Evolutionary conservation across 2,888 invertebrate genomes (phyloP).

Genomic region (Lepeophtheirus nordmannii): DNA sequence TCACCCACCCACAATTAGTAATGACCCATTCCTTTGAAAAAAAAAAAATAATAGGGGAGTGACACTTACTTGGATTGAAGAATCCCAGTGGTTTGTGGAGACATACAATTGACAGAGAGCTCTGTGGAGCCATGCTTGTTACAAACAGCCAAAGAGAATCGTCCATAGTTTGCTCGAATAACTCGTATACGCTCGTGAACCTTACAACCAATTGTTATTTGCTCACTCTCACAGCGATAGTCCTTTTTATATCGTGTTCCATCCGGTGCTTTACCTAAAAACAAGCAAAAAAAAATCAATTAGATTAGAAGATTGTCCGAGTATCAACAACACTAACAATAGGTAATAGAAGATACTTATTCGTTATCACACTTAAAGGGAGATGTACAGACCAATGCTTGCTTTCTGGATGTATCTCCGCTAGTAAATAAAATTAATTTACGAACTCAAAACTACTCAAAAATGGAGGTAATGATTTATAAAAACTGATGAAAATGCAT

Average conservation of each 20-base stretch:
- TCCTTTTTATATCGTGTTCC: conserved; percentile 68
- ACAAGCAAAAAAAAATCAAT: neutral
- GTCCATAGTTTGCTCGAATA: conserved; percentile 80
- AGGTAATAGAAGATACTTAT: too few relatives aligned
- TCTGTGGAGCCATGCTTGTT: conserved; percentile 86
- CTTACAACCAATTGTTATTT: conserved; percentile 67
- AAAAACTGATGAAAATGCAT: too few relatives aligned
- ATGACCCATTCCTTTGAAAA: too few relatives aligned
- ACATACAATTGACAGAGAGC: conserved; percentile 91
- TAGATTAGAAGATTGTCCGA: neutral
- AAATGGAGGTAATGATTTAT: too few relatives aligned
- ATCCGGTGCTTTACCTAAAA: conserved; percentile 39
- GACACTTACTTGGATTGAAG: conserved; percentile 60
- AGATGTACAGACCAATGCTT: too few relatives aligned
- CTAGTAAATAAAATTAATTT: too few relatives aligned
- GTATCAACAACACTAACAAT: neutral
- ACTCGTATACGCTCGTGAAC: conserved; percentile 76
- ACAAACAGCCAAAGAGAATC: conserved; percentile 84
- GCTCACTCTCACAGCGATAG: conserved; percentile 83
- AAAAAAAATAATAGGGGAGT: too few relatives aligned
- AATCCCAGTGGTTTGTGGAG: conserved; percentile 66
- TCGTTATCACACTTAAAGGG: too few relatives aligned
- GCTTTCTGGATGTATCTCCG: too few relatives aligned
- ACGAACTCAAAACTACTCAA: too few relatives aligned
- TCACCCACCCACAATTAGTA: too few relatives aligned